Base-by-base conservation (phyloP, 1,140 invertebrate species). In the Probaryconus sp. region DNA sequence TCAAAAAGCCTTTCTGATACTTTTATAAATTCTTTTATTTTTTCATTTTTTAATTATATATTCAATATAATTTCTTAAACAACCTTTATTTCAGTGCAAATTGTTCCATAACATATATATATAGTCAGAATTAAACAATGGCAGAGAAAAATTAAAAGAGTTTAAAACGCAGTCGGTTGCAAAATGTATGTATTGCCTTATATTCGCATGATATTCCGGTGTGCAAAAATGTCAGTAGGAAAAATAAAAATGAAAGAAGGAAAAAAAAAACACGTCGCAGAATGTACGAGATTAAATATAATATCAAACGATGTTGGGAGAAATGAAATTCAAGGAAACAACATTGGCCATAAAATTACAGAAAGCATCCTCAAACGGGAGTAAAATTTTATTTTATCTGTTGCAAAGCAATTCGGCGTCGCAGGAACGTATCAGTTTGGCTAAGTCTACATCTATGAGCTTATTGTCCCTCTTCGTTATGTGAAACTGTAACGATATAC, bases 301-400 rank as follows among this genome's bases (percentile, higher is more conserved):
- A 64, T 71, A 50, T 58, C 35, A 48, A 71, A 45, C 10, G 28
- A 37, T 43, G 53, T 10, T 64, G 30, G 10, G 2, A 24, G 42
- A 40, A 71, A 71, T 58, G 51, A 33, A 72, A 72, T 60, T 58
- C 38, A 65, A 60, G 45, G 16, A 65, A 72, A 72, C 38, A 65
- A 48, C 37, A 38, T 58, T 60, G 67, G 42, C 26, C 28, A 51
- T 68, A 68, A 71, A 75, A 71, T 75, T 75, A 69, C 51, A 40
- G 7, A 2, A 16, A n/a, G 38, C 37, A 33, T 58, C 38, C 28
- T 68, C 37, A 76, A 76, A 71, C 16, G 58, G 31, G 53, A 53
- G 72, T 78, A 75, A 78, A 78, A 78, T 75, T 78, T 78, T 75
- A 78, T 78, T 75, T 78, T 76, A 78, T 75, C 47, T 65, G 50